phyloP scores from a whole-genome alignment of 2,888 invertebrate genomes.

The Idaea aversata region DNA sequence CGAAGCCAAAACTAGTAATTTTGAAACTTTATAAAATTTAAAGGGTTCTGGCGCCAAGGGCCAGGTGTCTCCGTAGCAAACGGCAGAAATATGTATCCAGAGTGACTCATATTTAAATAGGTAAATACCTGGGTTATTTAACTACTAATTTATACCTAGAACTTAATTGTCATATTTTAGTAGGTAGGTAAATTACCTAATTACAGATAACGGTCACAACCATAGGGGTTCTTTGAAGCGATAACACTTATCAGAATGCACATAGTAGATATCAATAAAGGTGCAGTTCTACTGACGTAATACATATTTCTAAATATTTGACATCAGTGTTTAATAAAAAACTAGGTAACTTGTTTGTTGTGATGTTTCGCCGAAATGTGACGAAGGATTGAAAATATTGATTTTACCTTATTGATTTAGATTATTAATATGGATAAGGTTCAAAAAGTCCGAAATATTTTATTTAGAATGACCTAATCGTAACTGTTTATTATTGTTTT shows the following conservation, averaged over 20 bases:
- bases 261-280: conserved; percentile 13
- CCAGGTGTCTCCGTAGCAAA: neutral
- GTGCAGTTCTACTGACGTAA: conserved; percentile 16
- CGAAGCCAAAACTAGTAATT: too few relatives aligned
- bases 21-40: neutral
- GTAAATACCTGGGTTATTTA: too few relatives aligned
- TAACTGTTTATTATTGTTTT: too few relatives aligned
- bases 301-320: conserved; percentile 20
- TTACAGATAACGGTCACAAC: neutral
- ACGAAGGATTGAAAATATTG: neutral
- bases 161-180: neutral
- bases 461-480: too few relatives aligned
- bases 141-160: too few relatives aligned
- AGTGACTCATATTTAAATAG: too few relatives aligned
- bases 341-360: neutral
- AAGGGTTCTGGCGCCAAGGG: neutral
- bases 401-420: neutral
- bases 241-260: neutral
- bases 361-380: neutral
- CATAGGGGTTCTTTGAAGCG: conserved; percentile 1
- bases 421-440: neutral
- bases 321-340: conserved; percentile 2
- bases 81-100: too few relatives aligned
- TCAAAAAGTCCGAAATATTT: neutral
- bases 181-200: neutral